A percentile compares a stretch with the other conserved stretches of the same genome.
Conservation (phyloP, 2,888 invertebrate species). For the Drosophila setosimentum region DNA sequence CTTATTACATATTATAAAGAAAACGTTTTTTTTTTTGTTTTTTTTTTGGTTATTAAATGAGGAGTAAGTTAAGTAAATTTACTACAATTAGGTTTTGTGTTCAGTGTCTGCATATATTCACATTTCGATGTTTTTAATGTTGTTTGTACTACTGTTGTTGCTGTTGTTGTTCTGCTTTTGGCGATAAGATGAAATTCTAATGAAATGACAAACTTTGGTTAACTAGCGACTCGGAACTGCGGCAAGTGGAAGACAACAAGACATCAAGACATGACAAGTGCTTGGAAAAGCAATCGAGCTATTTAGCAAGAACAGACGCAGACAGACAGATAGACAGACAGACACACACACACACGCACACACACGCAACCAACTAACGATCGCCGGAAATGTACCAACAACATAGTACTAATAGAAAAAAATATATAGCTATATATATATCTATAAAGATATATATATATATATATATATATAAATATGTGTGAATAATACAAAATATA, state of each 20-base stretch:
- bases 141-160: not conserved
- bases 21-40: not conserved
- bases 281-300: conserved; percentile 49
- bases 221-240: conserved; percentile 44
- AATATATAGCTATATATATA: not conserved
- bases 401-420: conserved; percentile 11
- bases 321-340: not conserved
- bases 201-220: conserved; percentile 58
- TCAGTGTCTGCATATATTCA: not conserved
- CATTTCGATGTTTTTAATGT: not conserved
- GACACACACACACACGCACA: not conserved
- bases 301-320: conserved; percentile 24
- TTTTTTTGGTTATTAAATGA: not conserved
- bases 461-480: not conserved
- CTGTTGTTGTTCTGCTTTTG: conserved; percentile 18
- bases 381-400: conserved; percentile 45
- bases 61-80: not conserved
- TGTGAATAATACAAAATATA: conserved; percentile 25
- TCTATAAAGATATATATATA: not conserved
- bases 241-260: conserved; percentile 39
- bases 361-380: conserved; percentile 27
- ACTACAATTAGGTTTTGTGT: not conserved
- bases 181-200: conserved; percentile 64
- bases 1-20: not conserved
- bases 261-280: conserved; percentile 36